phyloP scores from a whole-genome alignment of 2,113 vertebrate genomes.

The Atrichornis clamosus region DNA sequence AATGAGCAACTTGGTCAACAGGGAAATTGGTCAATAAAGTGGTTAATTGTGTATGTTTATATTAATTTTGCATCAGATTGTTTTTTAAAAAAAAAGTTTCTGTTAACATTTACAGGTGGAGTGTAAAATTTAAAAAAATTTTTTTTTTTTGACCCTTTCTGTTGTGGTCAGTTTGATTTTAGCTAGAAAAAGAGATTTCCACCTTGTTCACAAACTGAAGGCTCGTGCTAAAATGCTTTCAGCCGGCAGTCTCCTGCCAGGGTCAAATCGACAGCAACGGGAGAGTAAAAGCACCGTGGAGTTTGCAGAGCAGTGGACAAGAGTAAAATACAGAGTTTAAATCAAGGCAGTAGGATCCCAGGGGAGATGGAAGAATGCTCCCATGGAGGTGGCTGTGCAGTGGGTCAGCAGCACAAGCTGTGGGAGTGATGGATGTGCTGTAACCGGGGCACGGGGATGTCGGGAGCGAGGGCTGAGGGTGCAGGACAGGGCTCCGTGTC shows the following conservation, averaged over 20 bases:
- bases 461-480: fast-evolving
- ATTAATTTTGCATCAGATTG: not conserved
- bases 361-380: fast-evolving
- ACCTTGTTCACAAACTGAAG: not conserved
- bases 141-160: not conserved
- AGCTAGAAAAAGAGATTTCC: not conserved
- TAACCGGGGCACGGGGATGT: fast-evolving
- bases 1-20: not conserved
- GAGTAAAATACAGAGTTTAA: fast-evolving
- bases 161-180: not conserved
- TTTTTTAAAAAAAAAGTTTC: not conserved
- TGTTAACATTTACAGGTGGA: not conserved
- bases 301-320: fast-evolving
- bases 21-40: not conserved
- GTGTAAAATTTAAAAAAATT: not conserved
- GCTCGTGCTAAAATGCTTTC: not conserved
- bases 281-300: fast-evolving
- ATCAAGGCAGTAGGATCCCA: not conserved
- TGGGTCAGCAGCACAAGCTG: not conserved
- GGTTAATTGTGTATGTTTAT: not conserved
- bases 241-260: not conserved
- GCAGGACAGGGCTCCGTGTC: fast-evolving
- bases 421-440: not conserved
- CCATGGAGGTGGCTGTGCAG: not conserved
- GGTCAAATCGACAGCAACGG: fast-evolving